Percentiles rank a stretch among this genome's conserved stretches.
Evolutionary conservation across 2,113 vertebrate species (phyloP).

Genomic region (Ginglymostoma cirratum): DNA sequence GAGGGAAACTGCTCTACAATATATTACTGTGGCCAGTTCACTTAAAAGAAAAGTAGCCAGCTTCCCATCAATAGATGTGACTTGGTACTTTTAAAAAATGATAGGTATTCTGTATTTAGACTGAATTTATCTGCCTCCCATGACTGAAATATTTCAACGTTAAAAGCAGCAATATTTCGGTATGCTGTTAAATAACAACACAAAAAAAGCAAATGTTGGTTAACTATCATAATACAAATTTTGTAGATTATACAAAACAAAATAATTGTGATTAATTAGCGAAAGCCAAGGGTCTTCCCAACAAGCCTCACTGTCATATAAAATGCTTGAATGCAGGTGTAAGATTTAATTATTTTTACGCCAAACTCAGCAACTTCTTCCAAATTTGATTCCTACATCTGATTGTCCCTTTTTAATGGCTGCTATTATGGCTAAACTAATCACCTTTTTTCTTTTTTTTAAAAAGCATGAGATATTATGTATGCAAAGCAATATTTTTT

Average conservation of each 20-base stretch:
- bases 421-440: constrained; percentile 36
- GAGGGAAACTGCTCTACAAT: background rate
- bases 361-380: background rate
- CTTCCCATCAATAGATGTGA: constrained; percentile 30
- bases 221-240: constrained; percentile 47
- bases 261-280: constrained; percentile 39
- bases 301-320: background rate
- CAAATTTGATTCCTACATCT: background rate
- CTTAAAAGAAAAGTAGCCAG: constrained; percentile 19
- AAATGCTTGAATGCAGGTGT: background rate
- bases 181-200: constrained; percentile 55
- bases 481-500: constrained; percentile 42
- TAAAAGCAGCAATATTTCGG: constrained; percentile 58
- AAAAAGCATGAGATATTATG: constrained; percentile 23
- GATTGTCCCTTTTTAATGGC: constrained; percentile 22
- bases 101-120: constrained; percentile 21
- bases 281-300: constrained; percentile 32
- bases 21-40: background rate
- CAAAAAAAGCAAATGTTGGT: constrained; percentile 50
- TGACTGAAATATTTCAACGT: constrained; percentile 38
- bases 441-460: background rate
- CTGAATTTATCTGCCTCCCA: constrained; percentile 32
- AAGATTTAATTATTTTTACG: background rate
- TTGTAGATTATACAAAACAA: constrained; percentile 43
- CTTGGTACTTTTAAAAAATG: constrained; percentile 45